Conservation (phyloP, 2,888 invertebrate genomes). For the Mellilla xanthometata region DNA sequence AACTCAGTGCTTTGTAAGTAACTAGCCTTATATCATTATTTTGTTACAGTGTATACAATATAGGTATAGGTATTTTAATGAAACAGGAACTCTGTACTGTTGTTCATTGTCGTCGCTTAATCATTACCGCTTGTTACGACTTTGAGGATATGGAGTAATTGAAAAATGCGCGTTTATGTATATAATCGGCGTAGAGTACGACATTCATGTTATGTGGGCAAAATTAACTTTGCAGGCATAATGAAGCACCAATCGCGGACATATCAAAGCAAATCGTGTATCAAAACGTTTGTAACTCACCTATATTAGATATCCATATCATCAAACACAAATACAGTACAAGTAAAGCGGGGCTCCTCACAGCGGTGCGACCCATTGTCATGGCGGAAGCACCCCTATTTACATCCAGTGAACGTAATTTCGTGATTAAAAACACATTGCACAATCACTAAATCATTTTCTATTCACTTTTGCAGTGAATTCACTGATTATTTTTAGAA, state of each 20-base stretch:
- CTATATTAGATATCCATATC: conserved; percentile 65
- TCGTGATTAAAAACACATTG: conserved; percentile 58
- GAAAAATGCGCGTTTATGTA: conserved; percentile 42
- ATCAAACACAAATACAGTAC: conserved; percentile 70
- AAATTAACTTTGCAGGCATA: neutral
- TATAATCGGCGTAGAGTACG: conserved; percentile 10
- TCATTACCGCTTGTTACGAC: conserved; percentile 31
- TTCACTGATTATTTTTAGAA: conserved; percentile 65
- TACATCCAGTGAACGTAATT: conserved; percentile 58
- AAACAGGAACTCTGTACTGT: conserved; percentile 29
- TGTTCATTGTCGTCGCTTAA: conserved; percentile 30
- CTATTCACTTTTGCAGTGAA: conserved; percentile 52
- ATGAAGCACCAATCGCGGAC: too few species aligned
- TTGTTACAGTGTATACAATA: too few species aligned
- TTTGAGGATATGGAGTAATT: conserved; percentile 45
- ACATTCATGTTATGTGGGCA: conserved; percentile 23
- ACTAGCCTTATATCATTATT: too few species aligned
- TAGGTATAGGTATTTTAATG: neutral
- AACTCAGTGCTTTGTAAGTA: too few species aligned
- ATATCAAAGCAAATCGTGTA: too few species aligned
- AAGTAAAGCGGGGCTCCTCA: conserved; percentile 66
- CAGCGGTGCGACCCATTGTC: conserved; percentile 70
- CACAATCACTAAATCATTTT: conserved; percentile 67
- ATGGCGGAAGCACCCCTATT: conserved; percentile 73
- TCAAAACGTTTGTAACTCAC: conserved; percentile 53